A percentile compares a stretch with the other conserved stretches of the same genome.
phyloP scores from a whole-genome alignment of 2,113 vertebrate genomes.

The Aphelocoma coerulescens region DNA sequence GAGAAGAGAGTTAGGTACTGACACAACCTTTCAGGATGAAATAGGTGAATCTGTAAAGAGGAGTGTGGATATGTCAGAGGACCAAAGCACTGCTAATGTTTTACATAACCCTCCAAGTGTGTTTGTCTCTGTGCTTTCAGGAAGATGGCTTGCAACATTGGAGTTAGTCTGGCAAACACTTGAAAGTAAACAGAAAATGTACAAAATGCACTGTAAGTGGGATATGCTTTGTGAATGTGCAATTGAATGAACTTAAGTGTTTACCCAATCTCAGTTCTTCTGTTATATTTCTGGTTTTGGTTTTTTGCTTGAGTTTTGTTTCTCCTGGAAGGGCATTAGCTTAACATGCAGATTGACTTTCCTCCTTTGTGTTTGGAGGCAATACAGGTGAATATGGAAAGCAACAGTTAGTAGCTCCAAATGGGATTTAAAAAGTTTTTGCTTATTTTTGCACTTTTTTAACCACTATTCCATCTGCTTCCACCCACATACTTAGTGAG shows the following conservation, averaged over 20 bases:
- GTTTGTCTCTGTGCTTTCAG: neutral
- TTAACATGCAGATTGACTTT: neutral
- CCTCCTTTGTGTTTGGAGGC: neutral
- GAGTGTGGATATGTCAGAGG: neutral
- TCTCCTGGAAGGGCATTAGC: neutral
- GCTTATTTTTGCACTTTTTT: neutral
- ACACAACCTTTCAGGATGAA: neutral
- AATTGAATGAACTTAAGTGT: neutral
- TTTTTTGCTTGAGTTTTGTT: neutral
- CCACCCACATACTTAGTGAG: neutral
- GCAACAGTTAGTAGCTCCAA: neutral
- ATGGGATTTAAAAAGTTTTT: neutral
- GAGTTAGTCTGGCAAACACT: neutral
- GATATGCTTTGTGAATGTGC: neutral
- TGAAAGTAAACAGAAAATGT: neutral
- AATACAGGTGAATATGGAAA: neutral
- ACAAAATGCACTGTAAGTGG: neutral
- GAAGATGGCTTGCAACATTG: neutral
- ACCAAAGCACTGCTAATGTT: neutral
- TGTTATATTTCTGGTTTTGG: neutral
- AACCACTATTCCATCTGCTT: neutral
- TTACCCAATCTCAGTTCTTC: neutral
- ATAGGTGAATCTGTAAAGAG: neutral
- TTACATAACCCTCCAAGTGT: neutral
- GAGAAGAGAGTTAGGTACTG: neutral